Evolutionary conservation across 1,140 invertebrate species (phyloP).

Genomic region (Ips typographus): DNA sequence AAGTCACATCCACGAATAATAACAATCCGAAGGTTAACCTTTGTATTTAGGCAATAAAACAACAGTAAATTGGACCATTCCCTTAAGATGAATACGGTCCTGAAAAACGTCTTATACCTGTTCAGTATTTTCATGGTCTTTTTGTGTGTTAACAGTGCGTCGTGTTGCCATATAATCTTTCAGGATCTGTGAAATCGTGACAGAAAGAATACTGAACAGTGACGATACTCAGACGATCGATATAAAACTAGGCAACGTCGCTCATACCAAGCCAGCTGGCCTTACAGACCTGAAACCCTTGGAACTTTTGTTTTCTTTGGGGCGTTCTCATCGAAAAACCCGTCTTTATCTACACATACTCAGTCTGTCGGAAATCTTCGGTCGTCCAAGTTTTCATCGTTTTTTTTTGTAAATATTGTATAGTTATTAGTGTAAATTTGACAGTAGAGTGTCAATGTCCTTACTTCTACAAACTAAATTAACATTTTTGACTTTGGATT

Average conservation of each 20-base stretch:
- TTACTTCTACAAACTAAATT: too few relatives aligned
- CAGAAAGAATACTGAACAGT: background rate
- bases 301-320: constrained; percentile 29
- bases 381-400: background rate
- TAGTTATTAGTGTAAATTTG: too few relatives aligned
- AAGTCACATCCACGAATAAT: too few relatives aligned
- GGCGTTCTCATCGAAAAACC: constrained; percentile 3
- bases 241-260: constrained; percentile 22
- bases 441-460: too few relatives aligned
- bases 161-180: background rate
- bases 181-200: too few relatives aligned
- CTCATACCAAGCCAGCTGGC: constrained; percentile 24
- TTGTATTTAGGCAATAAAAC: too few relatives aligned
- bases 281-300: constrained; percentile 35
- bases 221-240: background rate
- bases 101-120: constrained; percentile 1
- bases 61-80: too few relatives aligned
- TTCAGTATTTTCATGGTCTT: background rate
- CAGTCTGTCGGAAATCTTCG: background rate
- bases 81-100: background rate
- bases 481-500: too few relatives aligned
- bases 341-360: constrained; percentile 3
- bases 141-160: background rate
- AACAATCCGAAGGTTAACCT: too few relatives aligned
- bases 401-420: constrained; percentile 30